Evolutionary conservation across 2,888 invertebrate species (phyloP), one percentile per base, ranked within the genome.

Genomic region (Hyposoter didymator): DNA sequence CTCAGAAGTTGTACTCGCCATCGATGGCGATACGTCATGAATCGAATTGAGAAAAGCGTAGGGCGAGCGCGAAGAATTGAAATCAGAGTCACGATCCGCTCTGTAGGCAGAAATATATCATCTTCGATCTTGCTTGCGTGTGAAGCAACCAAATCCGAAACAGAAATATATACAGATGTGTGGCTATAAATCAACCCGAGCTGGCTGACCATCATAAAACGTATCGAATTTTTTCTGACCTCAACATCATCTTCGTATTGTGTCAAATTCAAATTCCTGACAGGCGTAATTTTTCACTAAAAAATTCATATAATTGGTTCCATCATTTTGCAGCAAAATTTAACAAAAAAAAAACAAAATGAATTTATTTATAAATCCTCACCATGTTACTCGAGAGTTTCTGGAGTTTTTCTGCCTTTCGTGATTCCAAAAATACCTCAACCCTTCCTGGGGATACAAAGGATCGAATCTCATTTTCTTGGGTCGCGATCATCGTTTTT

Each of bases 11-110:
- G 90, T 87, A 73, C 76, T 55, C 72, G 88, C 74, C 82, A 87
- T 84, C 76, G 55, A 47, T 59, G 45, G 12, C 49, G 78, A 52
- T 55, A 59, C 62, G 52, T 78, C 52, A 45, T 52, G 78, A 62
- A 70, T 12, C 43, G 62, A 70, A 73, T 78, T 49, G 73, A 8
- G 8, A 49, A 75, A 43, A 64, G 55, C 32, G 19, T 3, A 39
- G 12, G 43, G 45, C n/a, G 45, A 39, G 39, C 14, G 43, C 67
- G 72, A 87, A 89, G 89, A 91, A 91, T 91, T 91, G 90, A 88
- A 91, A 91, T 91, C 89, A 87, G 90, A 91, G 90, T 91, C 91
- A 91, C 91, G 91, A 90, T 89, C 89, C 88, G 84, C 86, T 79
- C 64, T 66, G 55, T 79, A 32, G 74, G 74, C 78, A 69, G 73